These are phyloP conservation scores for Sphaerophoria rueppellii DNA, from an alignment of 2,888 invertebrate species.

Conservation along the genomic window DNA sequence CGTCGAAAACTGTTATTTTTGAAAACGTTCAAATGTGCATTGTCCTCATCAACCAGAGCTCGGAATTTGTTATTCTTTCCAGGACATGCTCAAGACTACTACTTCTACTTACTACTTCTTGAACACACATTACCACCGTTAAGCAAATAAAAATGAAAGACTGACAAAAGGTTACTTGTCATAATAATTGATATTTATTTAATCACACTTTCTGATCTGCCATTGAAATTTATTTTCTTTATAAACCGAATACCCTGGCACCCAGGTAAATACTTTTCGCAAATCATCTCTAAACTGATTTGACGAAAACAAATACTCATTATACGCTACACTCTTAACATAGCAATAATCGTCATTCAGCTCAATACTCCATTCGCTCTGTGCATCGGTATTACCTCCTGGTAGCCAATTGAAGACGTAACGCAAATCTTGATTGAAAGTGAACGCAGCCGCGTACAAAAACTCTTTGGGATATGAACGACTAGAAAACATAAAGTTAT, in stretches of 20 bases:
- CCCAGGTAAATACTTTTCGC: slow-evolving; percentile 9
- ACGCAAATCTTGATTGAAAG: slow-evolving; percentile 9
- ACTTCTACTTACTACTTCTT: too few relatives aligned
- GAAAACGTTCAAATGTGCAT: too few relatives aligned
- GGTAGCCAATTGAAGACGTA: slow-evolving; percentile 43
- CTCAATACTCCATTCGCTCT: slow-evolving; percentile 24
- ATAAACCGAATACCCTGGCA: slow-evolving; percentile 3
- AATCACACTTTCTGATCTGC: slow-evolving; percentile 18
- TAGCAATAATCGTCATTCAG: slow-evolving; percentile 24
- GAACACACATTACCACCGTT: too few relatives aligned
- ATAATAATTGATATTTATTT: neutral
- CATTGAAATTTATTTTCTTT: slow-evolving; percentile 7
- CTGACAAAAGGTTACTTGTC: neutral
- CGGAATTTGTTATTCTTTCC: too few relatives aligned
- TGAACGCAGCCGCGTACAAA: slow-evolving; percentile 26
- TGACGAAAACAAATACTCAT: slow-evolving; percentile 32
- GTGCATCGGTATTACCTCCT: slow-evolving; percentile 13
- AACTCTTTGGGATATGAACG: neutral
- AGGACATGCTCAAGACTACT: too few relatives aligned
- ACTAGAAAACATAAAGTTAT: slow-evolving; percentile 16
- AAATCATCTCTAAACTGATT: neutral
- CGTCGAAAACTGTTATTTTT: too few relatives aligned
- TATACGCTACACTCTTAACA: slow-evolving; percentile 13
- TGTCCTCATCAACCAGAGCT: too few relatives aligned
- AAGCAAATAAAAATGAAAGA: too few relatives aligned